These are phyloP conservation scores for Prolemur simus DNA, from an alignment of 2,113 vertebrate species.

Conservation along the genomic window DNA sequence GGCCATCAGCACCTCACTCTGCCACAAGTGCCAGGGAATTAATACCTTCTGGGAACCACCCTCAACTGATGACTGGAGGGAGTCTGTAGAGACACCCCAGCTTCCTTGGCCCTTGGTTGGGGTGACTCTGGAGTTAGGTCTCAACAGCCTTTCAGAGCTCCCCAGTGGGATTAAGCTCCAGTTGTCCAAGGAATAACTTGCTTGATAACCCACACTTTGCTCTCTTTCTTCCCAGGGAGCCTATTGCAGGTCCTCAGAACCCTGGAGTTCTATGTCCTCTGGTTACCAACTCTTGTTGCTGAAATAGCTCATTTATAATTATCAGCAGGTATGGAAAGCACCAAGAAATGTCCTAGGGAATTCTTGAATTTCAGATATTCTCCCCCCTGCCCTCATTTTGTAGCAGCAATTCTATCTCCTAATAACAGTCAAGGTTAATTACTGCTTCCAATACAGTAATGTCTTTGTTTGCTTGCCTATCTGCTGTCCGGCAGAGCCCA, in stretches of 20 bases:
- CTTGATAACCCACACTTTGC: background rate
- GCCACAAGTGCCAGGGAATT: background rate
- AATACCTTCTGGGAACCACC: background rate
- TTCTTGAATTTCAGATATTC: background rate
- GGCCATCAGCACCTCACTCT: background rate
- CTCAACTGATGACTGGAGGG: background rate
- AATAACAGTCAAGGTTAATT: background rate
- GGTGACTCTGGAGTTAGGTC: background rate
- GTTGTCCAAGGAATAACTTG: background rate
- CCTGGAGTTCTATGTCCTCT: background rate
- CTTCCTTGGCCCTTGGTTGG: background rate
- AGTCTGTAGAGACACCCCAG: background rate
- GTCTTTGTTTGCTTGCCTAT: background rate
- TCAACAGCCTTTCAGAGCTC: background rate
- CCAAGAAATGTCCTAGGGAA: background rate
- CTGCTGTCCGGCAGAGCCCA: background rate
- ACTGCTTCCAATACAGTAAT: background rate
- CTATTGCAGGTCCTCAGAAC: background rate
- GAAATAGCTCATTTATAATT: no score
- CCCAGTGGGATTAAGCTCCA: background rate
- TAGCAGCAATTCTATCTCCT: background rate
- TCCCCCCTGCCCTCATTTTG: background rate
- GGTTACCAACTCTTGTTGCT: background rate
- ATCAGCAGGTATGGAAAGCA: background rate
- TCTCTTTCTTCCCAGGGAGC: background rate